phyloP scores from a whole-genome alignment of 2,113 vertebrate species.

The Halichoerus grypus region DNA sequence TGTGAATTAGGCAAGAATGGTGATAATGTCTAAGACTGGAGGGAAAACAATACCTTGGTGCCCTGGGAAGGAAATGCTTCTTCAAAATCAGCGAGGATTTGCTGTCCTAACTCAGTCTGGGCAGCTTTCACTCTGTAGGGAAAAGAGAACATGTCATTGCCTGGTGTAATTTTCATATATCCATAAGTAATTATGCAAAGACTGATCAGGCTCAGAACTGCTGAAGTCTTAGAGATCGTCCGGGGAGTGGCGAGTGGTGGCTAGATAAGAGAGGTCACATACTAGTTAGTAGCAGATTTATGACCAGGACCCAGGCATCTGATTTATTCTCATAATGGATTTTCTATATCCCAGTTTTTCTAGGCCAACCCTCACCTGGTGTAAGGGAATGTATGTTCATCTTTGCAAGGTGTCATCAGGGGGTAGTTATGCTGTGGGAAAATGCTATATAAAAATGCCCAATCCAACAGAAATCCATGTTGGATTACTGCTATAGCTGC shows the following conservation, averaged over 20 bases:
- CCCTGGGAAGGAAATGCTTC: slow-evolving; percentile 98
- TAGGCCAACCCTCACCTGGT: background rate
- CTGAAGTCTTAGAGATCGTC: background rate
- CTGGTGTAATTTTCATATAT: background rate
- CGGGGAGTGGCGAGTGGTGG: background rate
- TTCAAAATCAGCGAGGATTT: slow-evolving; percentile 98
- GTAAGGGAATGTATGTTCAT: background rate
- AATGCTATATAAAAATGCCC: background rate
- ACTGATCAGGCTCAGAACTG: background rate
- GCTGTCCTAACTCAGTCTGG: slow-evolving; percentile 97
- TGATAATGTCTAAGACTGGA: rapidly evolving
- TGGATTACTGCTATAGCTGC: background rate
- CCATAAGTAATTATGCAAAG: background rate
- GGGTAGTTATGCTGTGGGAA: background rate
- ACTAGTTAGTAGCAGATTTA: background rate
- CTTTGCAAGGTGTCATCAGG: background rate
- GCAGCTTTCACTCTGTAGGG: slow-evolving; percentile 95
- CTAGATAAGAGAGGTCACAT: background rate
- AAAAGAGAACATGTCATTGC: slow-evolving; percentile 56
- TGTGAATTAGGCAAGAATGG: background rate
- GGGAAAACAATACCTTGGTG: slow-evolving; percentile 92
- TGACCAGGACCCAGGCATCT: background rate
- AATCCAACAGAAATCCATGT: background rate
- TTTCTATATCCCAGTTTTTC: slow-evolving; percentile 4
- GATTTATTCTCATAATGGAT: background rate